Evolutionary conservation across 2,113 vertebrate species (phyloP), one percentile per base, ranked within the genome.

Genomic region (Ciconia stormi): DNA sequence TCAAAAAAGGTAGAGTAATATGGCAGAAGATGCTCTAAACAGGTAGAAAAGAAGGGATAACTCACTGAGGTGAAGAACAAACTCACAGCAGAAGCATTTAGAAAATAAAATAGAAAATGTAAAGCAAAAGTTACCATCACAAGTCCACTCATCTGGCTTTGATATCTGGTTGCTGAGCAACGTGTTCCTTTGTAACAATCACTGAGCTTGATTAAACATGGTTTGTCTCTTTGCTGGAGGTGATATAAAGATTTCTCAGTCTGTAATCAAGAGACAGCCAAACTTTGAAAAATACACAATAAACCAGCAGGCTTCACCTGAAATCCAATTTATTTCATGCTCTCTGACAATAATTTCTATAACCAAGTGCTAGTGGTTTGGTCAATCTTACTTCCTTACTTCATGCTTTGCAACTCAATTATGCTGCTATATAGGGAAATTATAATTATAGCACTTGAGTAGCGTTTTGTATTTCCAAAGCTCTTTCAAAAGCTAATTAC

Each of bases 281-380:
- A 71, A 91, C 32, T 90, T 62, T 69, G 44, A 87, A 89, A 94
- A 94, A 59, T 49, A 44, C 7, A 58, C 49, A 81, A 71, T 72
- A 82, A 93, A 81, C 29, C 49, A 94, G 21, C 56, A 84, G 21
- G 32, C 53, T 89, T 90, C 69, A 89, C 27, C 69, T 82, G 69
- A 88, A 96, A 93, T 93, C 27, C 34, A 90, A 76, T 96, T 91
- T 95, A 65, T 91, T 74, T 84, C 88, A 77, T 59, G 46, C 34
- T 81, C 46, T 72, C 20, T 30, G 42, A 76, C 36, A 92, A 73
- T 70, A 90, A 92, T 91, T 79, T 95, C 69, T 92, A 44, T 86
- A 87, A 67, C 19, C 30, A 63, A 74, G 72, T 74, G 32, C 21
- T 80, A 77, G 65, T 52, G 47, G 21, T 81, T 96, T 80, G 78